These are phyloP conservation scores for Centropyge bicolor DNA, from an alignment of 2,797 vertebrate species.

Conservation along the genomic window DNA sequence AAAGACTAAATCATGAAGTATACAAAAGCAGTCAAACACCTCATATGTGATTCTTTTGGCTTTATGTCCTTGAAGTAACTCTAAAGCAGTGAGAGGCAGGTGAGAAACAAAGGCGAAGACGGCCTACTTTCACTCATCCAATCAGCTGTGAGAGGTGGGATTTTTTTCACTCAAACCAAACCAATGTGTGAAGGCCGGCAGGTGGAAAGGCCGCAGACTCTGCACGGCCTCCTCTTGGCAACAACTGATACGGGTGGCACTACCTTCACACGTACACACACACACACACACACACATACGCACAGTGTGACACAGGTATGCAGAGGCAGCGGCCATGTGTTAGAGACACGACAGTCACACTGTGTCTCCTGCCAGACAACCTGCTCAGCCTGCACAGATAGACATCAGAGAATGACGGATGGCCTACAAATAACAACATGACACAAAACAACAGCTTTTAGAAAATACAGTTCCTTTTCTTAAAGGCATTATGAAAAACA, in stretches of 20 bases:
- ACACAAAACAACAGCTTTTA: neutral
- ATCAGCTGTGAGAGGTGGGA: slow-evolving; percentile 37
- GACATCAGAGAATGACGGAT: slow-evolving; percentile 33
- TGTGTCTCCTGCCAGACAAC: neutral
- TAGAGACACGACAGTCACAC: neutral
- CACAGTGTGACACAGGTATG: slow-evolving; percentile 31
- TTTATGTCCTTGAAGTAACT: slow-evolving; percentile 11
- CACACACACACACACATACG: neutral
- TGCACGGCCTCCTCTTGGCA: neutral
- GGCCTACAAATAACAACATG: neutral
- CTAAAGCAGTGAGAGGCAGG: slow-evolving; percentile 1
- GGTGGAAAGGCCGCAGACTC: neutral
- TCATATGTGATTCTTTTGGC: neutral
- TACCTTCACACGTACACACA: neutral
- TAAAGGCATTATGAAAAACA: neutral
- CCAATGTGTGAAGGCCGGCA: slow-evolving; percentile 28
- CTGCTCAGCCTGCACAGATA: slow-evolving; percentile 61
- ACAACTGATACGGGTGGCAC: slow-evolving; percentile 17
- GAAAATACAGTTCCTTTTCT: neutral
- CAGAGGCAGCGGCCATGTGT: neutral
- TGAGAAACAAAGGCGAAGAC: neutral
- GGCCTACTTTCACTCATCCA: slow-evolving; percentile 39
- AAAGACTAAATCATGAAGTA: neutral
- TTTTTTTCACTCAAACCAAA: neutral
- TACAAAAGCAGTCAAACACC: neutral